These are phyloP conservation scores for Vidua chalybeata DNA, from an alignment of 2,113 vertebrate species.

Conservation along the genomic window DNA sequence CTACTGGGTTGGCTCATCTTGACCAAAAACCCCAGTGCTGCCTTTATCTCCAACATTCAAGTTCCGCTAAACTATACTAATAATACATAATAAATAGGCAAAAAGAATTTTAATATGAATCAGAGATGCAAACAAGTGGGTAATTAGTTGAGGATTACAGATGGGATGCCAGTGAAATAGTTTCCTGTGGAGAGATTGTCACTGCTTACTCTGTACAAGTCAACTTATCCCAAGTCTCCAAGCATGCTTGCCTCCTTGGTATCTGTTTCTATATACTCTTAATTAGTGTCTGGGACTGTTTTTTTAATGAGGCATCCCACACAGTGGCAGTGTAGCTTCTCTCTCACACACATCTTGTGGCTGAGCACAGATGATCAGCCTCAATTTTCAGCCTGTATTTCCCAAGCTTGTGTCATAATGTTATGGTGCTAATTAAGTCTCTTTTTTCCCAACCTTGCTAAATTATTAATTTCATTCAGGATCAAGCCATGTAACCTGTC, in stretches of 20 bases:
- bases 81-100: neutral
- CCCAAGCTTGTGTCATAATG: neutral
- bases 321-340: neutral
- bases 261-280: neutral
- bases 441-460: neutral
- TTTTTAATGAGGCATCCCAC: conserved; percentile 22
- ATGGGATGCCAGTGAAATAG: neutral
- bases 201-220: neutral
- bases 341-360: rapidly evolving
- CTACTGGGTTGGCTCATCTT: neutral
- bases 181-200: neutral
- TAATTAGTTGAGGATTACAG: neutral
- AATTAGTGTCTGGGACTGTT: conserved; percentile 1
- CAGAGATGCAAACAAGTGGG: neutral
- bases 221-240: neutral
- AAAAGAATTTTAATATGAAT: neutral
- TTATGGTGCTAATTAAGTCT: neutral
- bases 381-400: conserved; percentile 27
- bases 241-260: neutral
- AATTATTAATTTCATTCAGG: neutral
- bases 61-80: neutral
- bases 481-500: conserved; percentile 8
- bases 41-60: neutral
- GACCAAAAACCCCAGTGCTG: neutral
- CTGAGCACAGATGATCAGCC: neutral